Evolutionary conservation across 2,797 vertebrate genomes (phyloP).

Genomic region (Parauchenoglanis ngamensis): DNA sequence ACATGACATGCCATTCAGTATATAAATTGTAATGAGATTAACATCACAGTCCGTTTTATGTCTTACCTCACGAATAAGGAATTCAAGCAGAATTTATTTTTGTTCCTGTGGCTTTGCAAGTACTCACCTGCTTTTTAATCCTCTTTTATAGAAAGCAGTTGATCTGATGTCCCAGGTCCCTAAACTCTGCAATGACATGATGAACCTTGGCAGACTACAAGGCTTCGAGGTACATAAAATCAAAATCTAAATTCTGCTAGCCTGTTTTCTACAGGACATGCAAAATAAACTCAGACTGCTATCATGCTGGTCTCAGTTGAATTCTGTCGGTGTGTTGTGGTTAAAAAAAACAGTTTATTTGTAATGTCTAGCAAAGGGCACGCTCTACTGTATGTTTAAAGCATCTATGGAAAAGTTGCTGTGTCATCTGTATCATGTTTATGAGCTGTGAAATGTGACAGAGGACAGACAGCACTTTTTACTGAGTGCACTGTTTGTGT

Average conservation of each 20-base stretch:
- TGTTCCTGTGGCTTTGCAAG: background rate
- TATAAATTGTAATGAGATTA: background rate
- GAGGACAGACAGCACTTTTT: background rate
- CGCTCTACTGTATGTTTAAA: background rate
- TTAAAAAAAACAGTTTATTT: background rate
- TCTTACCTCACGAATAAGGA: too few relatives aligned
- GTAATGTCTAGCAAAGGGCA: background rate
- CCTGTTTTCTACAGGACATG: background rate
- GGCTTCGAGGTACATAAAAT: slow-evolving; percentile 86
- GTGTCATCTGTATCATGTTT: background rate
- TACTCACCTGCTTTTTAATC: slow-evolving; percentile 11
- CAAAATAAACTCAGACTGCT: background rate
- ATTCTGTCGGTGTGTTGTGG: background rate
- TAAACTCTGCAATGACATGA: slow-evolving; percentile 99
- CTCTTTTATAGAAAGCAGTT: slow-evolving; percentile 87
- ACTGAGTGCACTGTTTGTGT: background rate
- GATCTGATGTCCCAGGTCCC: slow-evolving; percentile 98
- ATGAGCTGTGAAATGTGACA: slow-evolving; percentile 7
- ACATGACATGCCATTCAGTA: background rate
- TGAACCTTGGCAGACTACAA: slow-evolving; percentile 96
- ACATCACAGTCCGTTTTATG: background rate
- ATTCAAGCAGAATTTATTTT: background rate
- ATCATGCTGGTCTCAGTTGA: background rate
- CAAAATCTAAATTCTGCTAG: background rate
- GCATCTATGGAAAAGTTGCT: background rate